Conservation (phyloP, 2,113 vertebrate genomes). For the Spizaetus ornatus region DNA sequence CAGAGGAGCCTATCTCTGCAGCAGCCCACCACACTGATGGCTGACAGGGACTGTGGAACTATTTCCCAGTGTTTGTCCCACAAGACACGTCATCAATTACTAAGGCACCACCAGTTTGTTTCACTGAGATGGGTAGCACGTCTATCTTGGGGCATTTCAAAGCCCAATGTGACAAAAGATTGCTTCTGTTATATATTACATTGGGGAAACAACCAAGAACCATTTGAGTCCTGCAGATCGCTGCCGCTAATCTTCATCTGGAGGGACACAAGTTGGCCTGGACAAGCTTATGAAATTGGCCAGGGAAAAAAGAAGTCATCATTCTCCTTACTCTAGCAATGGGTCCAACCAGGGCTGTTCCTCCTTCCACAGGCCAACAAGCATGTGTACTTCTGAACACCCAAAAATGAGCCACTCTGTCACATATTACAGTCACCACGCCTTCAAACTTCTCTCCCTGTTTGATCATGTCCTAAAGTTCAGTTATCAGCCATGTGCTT, state of each 20-base stretch:
- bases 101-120: background rate
- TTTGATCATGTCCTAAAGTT: background rate
- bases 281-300: background rate
- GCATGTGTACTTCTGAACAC: fast-evolving
- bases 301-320: background rate
- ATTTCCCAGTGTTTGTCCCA: background rate
- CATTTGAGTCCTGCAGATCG: background rate
- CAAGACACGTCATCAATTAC: background rate
- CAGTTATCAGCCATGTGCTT: background rate
- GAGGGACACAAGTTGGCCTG: background rate
- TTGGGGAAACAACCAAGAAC: background rate
- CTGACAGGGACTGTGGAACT: background rate
- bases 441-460: background rate
- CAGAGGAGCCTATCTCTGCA: fast-evolving
- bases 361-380: background rate
- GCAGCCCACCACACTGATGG: background rate
- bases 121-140: background rate
- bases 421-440: background rate
- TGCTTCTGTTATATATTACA: background rate
- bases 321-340: background rate
- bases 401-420: background rate
- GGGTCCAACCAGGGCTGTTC: background rate
- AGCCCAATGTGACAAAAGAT: fast-evolving
- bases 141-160: background rate
- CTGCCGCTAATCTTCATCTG: background rate